Base-by-base conservation (phyloP, 2,797 vertebrate genomes). In the Dallia pectoralis region DNA sequence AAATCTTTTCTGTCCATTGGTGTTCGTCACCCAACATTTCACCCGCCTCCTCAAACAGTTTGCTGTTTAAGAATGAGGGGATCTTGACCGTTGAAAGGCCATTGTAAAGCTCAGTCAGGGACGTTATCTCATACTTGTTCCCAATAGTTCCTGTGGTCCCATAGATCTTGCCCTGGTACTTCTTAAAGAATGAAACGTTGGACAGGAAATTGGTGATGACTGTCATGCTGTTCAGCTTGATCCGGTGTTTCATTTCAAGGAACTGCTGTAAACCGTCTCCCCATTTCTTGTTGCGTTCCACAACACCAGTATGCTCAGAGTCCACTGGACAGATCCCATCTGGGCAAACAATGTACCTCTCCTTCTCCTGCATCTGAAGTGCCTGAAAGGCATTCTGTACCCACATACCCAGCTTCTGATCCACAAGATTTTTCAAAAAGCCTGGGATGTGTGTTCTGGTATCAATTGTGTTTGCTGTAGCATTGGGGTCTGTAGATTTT, bases 61-160 rank as follows among this genome's bases (percentile, higher is more conserved):
- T 93, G 53, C 84, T 87, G 7, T 70, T 71, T 66, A 81, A 89
- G 69, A 87, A 92, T 11, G 74, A 74, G 44, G 91, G 91, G n/a
- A 93, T 91, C 67, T 75, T 67, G 67, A 88, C 91, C 4, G 79
- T 87, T 0, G 77, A 33, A 16, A 91, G 82, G 0, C 73, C 83
- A 0, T 56, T 1, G 12, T 92, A 91, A 32, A 91, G 85, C 25
- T 87, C 75, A 32, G 83, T 74, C 27, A 92, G 51, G 4, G 84
- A 87, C 4, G 78, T 62, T 12, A 75, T 82, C 22, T 93, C 92
- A 25, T 65, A 22, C 75, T 83, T 16, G 56, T 87, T 72, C 0
- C 91, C 91, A 5, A 93, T 77, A 61, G 91, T 93, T 16, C 91
- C 91, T 36, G 91, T 88, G 16, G 90, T 63, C 19, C 92, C 91